Base-by-base conservation (phyloP, 2,888 invertebrate genomes). In the Oxystoma pomonae region DNA sequence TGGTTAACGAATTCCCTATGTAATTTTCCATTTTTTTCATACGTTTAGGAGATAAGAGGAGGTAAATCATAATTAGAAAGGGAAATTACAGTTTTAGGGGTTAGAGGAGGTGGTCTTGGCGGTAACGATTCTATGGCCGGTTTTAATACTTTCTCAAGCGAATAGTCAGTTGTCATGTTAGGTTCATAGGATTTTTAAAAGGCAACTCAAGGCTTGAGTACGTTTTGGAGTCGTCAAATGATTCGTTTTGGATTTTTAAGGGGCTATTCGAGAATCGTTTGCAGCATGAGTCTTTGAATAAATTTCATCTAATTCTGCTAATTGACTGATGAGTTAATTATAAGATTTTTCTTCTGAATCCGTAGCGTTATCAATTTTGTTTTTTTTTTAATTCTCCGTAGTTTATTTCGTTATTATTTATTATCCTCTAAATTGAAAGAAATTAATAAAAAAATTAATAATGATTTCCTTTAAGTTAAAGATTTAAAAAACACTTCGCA, bases 141-240 rank as follows among this genome's bases (percentile, higher is more conserved):
- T 17, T 20, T 35, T 35, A 35, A 35, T 7, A 35, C 35, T 12
- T 35, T 35, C 12, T 35, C 35, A 7, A 35, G 19, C 9, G 16
- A 5, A 7, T 16, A 16, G 16, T 61, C 60, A 49, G 19, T n/a
- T 61, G 62, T 16, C 58, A 22, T 1, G 62, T 52, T 51, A 64
- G 51, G 64, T 90, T 85, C n/a, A 67, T 35, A 0, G 93, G 93
- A 79, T 94, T 92, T 77, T 89, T 91, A 81, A 93, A 93, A 0
- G 94, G 94, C 74, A 91, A 83, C 75, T 94, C 94, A 60, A 94
- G 80, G 74, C 93, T 93, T 0, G 91, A 90, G 74, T 94, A 94
- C 0, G 92, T 92, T 64, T 90, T 89, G 22, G 89, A 85, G 72
- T 93, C 93, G 73, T 90, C 87, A 67, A 90, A 90, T 52, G 87